Conservation (phyloP, 2,888 invertebrate species). For the Morpho achilles region DNA sequence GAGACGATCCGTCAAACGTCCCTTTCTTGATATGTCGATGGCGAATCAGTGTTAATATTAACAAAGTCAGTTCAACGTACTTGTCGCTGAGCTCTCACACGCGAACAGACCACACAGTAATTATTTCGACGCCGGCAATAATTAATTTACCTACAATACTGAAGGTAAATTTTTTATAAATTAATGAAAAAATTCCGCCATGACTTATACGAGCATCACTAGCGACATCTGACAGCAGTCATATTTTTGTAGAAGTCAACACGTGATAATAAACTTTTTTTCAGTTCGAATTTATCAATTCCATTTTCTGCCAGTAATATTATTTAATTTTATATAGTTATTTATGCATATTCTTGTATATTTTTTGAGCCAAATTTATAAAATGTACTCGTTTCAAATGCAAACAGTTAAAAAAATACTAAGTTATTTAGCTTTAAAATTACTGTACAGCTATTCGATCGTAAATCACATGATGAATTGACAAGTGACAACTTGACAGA, state of each 20-base stretch:
- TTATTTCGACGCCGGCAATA: slow-evolving; percentile 62
- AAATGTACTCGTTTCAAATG: no score
- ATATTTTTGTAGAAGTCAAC: slow-evolving; percentile 41
- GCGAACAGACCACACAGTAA: slow-evolving; percentile 53
- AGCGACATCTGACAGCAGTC: slow-evolving; percentile 61
- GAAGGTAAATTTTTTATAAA: slow-evolving; percentile 58
- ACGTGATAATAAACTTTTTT: slow-evolving; percentile 63
- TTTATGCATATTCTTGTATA: no score
- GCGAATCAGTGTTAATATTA: slow-evolving; percentile 40
- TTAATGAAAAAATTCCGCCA: slow-evolving; percentile 73
- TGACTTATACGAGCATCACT: slow-evolving; percentile 65
- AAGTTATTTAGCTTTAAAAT: not conserved
- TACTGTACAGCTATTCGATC: slow-evolving; percentile 13
- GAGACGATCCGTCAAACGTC: slow-evolving; percentile 62
- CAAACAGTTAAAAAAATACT: no score
- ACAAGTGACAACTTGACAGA: not conserved
- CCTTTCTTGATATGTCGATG: slow-evolving; percentile 45
- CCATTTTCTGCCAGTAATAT: slow-evolving; percentile 55
- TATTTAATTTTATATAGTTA: no score
- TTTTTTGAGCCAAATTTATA: no score
- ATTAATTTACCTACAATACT: slow-evolving; percentile 73
- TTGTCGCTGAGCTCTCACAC: slow-evolving; percentile 56
- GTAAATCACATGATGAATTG: slow-evolving; percentile 36
- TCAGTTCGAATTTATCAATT: slow-evolving; percentile 52
- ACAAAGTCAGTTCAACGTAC: slow-evolving; percentile 41